Conservation (phyloP, 2,888 invertebrate genomes). For the Tuta absoluta region DNA sequence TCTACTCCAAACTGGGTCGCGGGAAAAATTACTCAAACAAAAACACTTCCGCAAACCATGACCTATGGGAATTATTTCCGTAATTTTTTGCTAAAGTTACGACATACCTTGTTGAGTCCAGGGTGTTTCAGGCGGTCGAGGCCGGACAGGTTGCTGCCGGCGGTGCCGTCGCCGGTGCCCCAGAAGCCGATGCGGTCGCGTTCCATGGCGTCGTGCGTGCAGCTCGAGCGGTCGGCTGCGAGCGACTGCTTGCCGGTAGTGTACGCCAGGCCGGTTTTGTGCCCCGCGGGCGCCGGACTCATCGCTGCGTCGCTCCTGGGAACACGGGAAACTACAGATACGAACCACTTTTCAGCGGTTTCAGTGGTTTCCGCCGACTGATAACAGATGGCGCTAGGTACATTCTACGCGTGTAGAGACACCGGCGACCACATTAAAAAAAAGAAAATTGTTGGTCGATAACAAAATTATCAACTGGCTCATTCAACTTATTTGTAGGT, state of each 20-base stretch:
- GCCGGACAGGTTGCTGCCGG: constrained; percentile 81
- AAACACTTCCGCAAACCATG: constrained; percentile 62
- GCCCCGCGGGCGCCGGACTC: constrained; percentile 70
- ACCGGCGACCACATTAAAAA: not conserved
- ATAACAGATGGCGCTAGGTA: constrained; percentile 67
- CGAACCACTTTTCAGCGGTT: constrained; percentile 53
- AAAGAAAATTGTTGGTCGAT: not conserved
- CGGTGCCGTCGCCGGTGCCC: constrained; percentile 81
- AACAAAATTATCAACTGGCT: constrained; percentile 5
- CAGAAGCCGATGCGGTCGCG: constrained; percentile 84
- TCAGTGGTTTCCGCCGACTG: constrained; percentile 48
- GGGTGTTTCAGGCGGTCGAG: constrained; percentile 85
- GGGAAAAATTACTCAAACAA: constrained; percentile 39
- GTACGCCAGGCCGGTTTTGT: constrained; percentile 63
- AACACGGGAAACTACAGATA: constrained; percentile 67
- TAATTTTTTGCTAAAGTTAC: not conserved
- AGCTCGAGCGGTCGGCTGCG: constrained; percentile 51
- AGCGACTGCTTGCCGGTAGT: constrained; percentile 63
- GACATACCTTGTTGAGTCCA: constrained; percentile 85
- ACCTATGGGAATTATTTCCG: constrained; percentile 49
- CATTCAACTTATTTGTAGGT: not conserved
- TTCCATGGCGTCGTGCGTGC: constrained; percentile 71
- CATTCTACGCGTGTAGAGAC: not conserved
- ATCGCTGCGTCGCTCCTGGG: constrained; percentile 77
- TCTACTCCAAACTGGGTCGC: constrained; percentile 25